Evolutionary conservation across 2,797 vertebrate species (phyloP).

Genomic region (Menidia menidia): DNA sequence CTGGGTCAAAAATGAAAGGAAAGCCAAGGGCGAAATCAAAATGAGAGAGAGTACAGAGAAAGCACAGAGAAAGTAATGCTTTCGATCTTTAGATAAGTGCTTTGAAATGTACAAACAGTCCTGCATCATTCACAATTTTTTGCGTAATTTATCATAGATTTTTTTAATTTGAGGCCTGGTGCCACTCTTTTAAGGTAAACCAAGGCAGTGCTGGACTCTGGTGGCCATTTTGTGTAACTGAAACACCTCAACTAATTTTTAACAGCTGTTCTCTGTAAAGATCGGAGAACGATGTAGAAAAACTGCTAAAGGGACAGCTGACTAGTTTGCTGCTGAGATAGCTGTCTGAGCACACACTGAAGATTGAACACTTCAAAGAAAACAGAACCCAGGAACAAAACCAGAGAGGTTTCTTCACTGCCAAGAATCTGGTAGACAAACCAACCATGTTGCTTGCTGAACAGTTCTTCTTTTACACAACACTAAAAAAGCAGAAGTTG

Average conservation of each 20-base stretch:
- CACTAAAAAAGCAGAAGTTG: conserved; percentile 21
- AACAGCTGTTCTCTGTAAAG: too few relatives aligned
- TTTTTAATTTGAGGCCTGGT: neutral
- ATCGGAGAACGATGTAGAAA: too few relatives aligned
- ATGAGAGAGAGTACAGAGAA: conserved; percentile 1
- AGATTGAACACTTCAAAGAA: conserved; percentile 14
- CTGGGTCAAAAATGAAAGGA: conserved; percentile 7
- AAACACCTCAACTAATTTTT: neutral
- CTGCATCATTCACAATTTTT: too few relatives aligned
- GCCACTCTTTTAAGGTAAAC: conserved; percentile 19
- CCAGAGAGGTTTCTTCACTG: neutral
- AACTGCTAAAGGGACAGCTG: neutral
- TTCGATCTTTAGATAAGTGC: neutral
- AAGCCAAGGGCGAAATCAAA: conserved; percentile 4
- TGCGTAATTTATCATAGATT: too few relatives aligned
- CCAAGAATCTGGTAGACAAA: neutral
- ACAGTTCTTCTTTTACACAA: neutral
- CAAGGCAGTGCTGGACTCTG: conserved; percentile 60
- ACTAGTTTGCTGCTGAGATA: neutral
- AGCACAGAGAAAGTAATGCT: conserved; percentile 8
- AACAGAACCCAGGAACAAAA: neutral
- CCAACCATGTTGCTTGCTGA: too few relatives aligned
- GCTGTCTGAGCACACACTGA: too few relatives aligned
- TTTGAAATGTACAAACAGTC: neutral
- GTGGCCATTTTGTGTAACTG: conserved; percentile 56